Evolutionary conservation across 2,888 invertebrate genomes (phyloP).

Genomic region (Rhagium mordax): DNA sequence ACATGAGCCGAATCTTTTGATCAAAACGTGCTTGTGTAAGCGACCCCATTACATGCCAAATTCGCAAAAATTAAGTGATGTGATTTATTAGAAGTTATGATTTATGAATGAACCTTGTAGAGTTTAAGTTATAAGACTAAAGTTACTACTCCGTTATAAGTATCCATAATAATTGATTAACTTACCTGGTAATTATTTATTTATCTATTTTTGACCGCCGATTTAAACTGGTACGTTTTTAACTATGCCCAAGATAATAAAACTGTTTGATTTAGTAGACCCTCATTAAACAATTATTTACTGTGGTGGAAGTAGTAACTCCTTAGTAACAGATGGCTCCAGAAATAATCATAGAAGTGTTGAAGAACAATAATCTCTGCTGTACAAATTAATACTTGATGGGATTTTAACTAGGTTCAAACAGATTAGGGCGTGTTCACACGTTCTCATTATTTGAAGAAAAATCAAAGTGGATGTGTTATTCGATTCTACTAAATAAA

Average conservation of each 20-base stretch:
- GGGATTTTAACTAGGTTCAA: neutral
- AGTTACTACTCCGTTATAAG: neutral
- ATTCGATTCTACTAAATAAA: too few species aligned
- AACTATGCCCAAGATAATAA: neutral
- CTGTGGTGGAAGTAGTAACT: neutral
- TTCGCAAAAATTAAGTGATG: too few species aligned
- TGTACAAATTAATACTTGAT: neutral
- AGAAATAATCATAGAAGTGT: neutral
- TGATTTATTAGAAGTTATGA: conserved; percentile 14
- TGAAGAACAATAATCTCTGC: neutral
- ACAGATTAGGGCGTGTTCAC: too few species aligned
- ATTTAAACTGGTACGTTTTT: neutral
- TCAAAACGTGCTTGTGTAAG: too few species aligned
- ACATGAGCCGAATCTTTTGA: too few species aligned
- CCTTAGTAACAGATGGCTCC: neutral
- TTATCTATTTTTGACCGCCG: neutral
- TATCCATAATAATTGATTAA: neutral
- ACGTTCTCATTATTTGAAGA: too few species aligned
- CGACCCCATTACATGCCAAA: too few species aligned
- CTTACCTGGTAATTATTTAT: neutral
- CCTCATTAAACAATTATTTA: neutral
- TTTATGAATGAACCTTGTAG: neutral
- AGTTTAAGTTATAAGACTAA: neutral
- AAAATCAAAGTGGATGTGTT: too few species aligned
- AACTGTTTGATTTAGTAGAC: neutral